These are phyloP conservation scores for Diorhabda elongata DNA, from an alignment of 1,140 invertebrate genomes.

Conservation along the genomic window DNA sequence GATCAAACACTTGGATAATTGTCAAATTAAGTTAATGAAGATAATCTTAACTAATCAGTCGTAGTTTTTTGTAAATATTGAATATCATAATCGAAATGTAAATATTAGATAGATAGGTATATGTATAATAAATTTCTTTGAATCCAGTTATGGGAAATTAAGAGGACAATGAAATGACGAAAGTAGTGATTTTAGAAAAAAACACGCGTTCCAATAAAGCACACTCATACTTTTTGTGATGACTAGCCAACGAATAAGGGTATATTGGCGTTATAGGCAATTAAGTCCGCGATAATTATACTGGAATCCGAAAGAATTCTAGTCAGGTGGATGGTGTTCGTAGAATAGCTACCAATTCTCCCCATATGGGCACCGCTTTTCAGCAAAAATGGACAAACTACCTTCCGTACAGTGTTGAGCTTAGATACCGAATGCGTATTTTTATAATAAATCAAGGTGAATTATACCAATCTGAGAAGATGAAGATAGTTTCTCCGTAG, in stretches of 20 bases:
- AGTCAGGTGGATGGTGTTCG: conserved; percentile 33
- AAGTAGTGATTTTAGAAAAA: conserved; percentile 22
- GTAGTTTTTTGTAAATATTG: too few relatives aligned
- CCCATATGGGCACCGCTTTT: conserved; percentile 25
- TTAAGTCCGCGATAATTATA: conserved; percentile 30
- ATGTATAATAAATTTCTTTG: neutral
- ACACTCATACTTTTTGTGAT: conserved; percentile 15
- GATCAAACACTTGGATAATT: too few relatives aligned
- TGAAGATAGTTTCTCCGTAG: conserved; percentile 18
- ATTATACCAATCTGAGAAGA: conserved; percentile 21
- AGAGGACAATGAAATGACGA: conserved; percentile 4
- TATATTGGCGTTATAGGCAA: conserved; percentile 27
- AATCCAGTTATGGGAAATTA: neutral
- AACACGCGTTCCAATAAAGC: conserved; percentile 20
- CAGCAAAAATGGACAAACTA: conserved; percentile 27
- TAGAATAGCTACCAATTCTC: conserved; percentile 21
- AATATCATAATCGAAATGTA: too few relatives aligned
- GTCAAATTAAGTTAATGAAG: too few relatives aligned
- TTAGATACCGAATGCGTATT: conserved; percentile 28
- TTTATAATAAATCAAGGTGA: conserved; percentile 31
- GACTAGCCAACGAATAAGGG: conserved; percentile 20
- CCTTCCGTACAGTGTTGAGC: conserved; percentile 29
- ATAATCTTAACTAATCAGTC: too few relatives aligned
- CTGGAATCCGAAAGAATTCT: conserved; percentile 29
- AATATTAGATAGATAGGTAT: neutral